Evolutionary conservation across 2,888 invertebrate species (phyloP).

Genomic region (Uloborus plumipes): DNA sequence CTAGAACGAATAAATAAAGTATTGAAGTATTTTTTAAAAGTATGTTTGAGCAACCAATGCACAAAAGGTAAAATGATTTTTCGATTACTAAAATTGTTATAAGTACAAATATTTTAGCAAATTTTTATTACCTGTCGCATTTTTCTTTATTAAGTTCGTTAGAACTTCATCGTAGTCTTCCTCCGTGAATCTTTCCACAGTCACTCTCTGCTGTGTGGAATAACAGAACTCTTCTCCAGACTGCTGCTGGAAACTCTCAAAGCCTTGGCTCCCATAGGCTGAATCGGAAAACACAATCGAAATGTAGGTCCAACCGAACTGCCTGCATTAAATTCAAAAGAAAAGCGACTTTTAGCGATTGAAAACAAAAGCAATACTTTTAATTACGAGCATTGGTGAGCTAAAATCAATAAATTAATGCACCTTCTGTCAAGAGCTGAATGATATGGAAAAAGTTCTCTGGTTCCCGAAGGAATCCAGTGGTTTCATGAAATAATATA

Average conservation of each 20-base stretch:
- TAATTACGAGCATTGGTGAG: too few relatives aligned
- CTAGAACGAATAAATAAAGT: too few relatives aligned
- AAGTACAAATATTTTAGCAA: neutral
- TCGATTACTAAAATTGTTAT: neutral
- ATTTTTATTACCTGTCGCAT: conserved; percentile 4
- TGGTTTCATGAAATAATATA: too few relatives aligned
- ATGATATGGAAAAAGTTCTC: too few relatives aligned
- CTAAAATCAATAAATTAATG: too few relatives aligned
- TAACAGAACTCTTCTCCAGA: conserved; percentile 67
- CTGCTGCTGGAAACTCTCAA: conserved; percentile 72
- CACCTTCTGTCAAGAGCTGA: too few relatives aligned
- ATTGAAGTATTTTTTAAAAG: too few relatives aligned
- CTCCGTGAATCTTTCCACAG: neutral
- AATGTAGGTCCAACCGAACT: conserved; percentile 74
- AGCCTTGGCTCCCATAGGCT: conserved; percentile 75
- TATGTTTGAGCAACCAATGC: too few relatives aligned
- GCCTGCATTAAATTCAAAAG: conserved; percentile 68
- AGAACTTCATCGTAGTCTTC: neutral
- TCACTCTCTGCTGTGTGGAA: conserved; percentile 1
- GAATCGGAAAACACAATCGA: conserved; percentile 75
- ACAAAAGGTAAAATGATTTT: too few relatives aligned
- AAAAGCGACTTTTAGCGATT: too few relatives aligned
- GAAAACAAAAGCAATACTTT: too few relatives aligned
- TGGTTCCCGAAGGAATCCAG: too few relatives aligned
- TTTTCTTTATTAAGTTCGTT: neutral